Evolutionary conservation across 2,888 invertebrate species (phyloP).

Genomic region (Enchytraeus crypticus): DNA sequence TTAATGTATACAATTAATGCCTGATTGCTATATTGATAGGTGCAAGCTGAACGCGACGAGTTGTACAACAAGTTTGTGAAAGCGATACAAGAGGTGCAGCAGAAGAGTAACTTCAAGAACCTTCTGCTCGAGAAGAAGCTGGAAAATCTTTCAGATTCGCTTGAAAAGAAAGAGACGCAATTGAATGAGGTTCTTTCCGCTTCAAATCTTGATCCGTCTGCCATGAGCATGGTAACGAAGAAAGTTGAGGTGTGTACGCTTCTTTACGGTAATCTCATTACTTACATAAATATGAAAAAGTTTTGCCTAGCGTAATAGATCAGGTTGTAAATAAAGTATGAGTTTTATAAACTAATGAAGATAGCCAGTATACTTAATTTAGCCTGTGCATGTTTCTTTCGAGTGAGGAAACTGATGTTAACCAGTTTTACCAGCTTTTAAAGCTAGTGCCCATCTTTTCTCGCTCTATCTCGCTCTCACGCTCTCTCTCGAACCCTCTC

Average conservation of each 20-base stretch:
- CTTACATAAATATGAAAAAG: no score
- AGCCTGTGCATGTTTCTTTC: no score
- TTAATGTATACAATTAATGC: background rate
- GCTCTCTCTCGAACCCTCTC: no score
- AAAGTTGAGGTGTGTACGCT: slow-evolving; percentile 58
- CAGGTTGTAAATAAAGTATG: background rate
- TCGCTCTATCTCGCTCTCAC: no score
- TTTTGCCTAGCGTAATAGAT: background rate
- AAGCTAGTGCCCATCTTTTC: no score
- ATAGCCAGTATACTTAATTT: no score
- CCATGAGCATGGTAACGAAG: slow-evolving; percentile 52
- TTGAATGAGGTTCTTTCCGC: slow-evolving; percentile 60
- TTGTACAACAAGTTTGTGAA: slow-evolving; percentile 69
- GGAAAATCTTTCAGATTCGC: slow-evolving; percentile 57
- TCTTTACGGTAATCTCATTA: no score
- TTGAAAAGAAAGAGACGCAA: slow-evolving; percentile 64
- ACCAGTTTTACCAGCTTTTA: no score
- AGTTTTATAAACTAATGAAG: background rate
- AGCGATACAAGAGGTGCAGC: slow-evolving; percentile 77
- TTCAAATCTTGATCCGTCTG: slow-evolving; percentile 55
- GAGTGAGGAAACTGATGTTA: no score
- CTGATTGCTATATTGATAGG: slow-evolving; percentile 32
- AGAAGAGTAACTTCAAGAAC: slow-evolving; percentile 72
- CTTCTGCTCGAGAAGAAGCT: slow-evolving; percentile 70
- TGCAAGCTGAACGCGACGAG: slow-evolving; percentile 67